Base-by-base conservation (phyloP, 2,113 vertebrate species). In the Oceanites oceanicus region DNA sequence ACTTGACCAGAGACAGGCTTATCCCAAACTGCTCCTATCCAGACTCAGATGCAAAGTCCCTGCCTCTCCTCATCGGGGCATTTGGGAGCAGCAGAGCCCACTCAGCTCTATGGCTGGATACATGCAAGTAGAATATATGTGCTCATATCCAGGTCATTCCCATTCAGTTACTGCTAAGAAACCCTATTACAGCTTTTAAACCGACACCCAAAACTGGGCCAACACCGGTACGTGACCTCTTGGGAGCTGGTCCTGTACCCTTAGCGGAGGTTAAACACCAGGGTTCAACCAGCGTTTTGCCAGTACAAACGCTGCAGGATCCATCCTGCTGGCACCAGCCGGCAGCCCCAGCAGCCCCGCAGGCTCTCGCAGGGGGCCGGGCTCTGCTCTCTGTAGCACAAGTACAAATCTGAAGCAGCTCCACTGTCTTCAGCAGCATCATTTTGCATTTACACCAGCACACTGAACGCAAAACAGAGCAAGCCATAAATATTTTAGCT, bases 401-500 rank as follows among this genome's bases (percentile, higher is more conserved):
- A 85, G 40, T 5, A 50, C 29, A 34, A 94, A 92, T 42, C 88
- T 80, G 90, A 91, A 97, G 72, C 76, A 77, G 44, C 45, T 88
- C 89, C 92, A 52, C 45, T 59, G 38, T 59, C 74, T 94, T 68
- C 81, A 70, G 38, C 58, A 94, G 87, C 77, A 92, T n/a, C n/a
- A 4, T 70, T 95, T 61, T 95, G 76, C 95, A 91, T 95, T 97
- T 94, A 96, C 87, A 89, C 94, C 68, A 87, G 73, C 52, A 93
- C 49, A 71, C 9, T 5, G 38, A 94, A 70, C 44, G 15, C 82
- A 72, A 90, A 92, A 86, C 85, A 96, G 88, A 95, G 85, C 30
- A 38, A 90, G 73, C 94, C 91, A 97, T 97, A 97, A 97, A 97
- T 97, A 97, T 97, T 97, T 97, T 87, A 97, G 90, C 79, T 91